These are phyloP conservation scores for Arizona elegans DNA, from an alignment of 2,113 vertebrate species.

Conservation along the genomic window DNA sequence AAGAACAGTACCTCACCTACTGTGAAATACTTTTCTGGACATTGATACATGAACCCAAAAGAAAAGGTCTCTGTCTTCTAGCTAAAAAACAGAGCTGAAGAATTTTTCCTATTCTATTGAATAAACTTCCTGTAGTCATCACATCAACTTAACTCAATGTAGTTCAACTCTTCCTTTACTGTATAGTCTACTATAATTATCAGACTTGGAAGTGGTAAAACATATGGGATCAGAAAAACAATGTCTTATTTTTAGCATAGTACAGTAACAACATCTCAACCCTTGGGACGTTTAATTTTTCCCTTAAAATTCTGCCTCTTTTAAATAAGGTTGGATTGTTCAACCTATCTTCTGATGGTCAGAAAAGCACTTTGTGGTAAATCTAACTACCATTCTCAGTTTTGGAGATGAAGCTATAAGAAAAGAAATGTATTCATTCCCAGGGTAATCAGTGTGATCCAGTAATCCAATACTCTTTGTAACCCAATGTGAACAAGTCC, in stretches of 20 bases:
- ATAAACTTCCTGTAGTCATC: background rate
- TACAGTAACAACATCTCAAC: background rate
- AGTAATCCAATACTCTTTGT: background rate
- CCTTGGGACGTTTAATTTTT: background rate
- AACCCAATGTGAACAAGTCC: background rate
- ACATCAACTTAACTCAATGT: background rate
- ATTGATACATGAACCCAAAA: background rate
- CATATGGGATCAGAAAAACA: background rate
- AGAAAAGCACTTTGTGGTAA: background rate
- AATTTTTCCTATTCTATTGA: background rate
- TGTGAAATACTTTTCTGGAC: background rate
- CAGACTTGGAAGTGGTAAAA: background rate
- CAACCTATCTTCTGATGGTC: background rate
- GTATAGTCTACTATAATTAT: background rate
- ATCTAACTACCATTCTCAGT: background rate
- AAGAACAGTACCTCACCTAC: background rate
- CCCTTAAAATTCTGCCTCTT: background rate
- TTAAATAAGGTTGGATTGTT: background rate
- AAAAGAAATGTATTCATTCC: background rate
- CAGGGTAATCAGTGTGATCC: background rate
- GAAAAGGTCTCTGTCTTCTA: background rate
- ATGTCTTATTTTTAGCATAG: background rate
- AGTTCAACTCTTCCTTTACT: background rate
- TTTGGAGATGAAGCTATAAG: background rate
- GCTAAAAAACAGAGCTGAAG: background rate